phyloP scores from a whole-genome alignment of 1,140 invertebrate genomes.

The Tribolium madens region DNA sequence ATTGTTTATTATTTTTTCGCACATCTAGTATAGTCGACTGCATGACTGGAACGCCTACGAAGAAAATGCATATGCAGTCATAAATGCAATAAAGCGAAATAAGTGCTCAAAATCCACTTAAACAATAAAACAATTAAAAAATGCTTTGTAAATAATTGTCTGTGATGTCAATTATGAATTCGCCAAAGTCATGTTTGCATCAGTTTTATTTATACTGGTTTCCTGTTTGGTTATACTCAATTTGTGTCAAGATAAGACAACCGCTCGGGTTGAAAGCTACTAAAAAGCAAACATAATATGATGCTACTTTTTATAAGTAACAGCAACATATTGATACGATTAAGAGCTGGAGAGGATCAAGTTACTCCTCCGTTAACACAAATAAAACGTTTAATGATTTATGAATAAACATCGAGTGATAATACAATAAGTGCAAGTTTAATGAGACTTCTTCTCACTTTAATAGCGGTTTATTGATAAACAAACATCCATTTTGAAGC shows the following conservation, averaged over 20 bases:
- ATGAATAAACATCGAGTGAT: constrained; percentile 13
- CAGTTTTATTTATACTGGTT: constrained; percentile 31
- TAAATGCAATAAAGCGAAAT: background rate
- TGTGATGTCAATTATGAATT: constrained; percentile 6
- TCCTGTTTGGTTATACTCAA: constrained; percentile 26
- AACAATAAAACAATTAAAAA: background rate
- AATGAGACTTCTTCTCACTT: constrained; percentile 1
- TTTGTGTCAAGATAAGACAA: constrained; percentile 25
- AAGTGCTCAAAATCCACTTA: background rate
- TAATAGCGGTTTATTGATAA: constrained; percentile 8
- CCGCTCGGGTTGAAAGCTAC: constrained; percentile 5
- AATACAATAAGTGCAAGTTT: constrained; percentile 6
- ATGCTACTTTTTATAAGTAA: constrained; percentile 10
- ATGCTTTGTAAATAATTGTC: background rate
- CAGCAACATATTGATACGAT: constrained; percentile 7
- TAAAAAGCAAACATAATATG: constrained; percentile 26
- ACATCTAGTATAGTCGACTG: background rate
- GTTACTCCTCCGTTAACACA: background rate
- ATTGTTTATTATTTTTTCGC: background rate
- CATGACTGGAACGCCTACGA: too few relatives aligned
- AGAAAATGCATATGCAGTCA: background rate
- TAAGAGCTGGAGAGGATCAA: background rate
- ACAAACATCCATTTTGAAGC: constrained; percentile 9
- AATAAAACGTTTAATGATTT: constrained; percentile 15
- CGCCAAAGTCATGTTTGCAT: constrained; percentile 18